Base-by-base conservation (phyloP, 35 echinoderm and acorn worm genomes). In the Holothuria glaberrima region DNA sequence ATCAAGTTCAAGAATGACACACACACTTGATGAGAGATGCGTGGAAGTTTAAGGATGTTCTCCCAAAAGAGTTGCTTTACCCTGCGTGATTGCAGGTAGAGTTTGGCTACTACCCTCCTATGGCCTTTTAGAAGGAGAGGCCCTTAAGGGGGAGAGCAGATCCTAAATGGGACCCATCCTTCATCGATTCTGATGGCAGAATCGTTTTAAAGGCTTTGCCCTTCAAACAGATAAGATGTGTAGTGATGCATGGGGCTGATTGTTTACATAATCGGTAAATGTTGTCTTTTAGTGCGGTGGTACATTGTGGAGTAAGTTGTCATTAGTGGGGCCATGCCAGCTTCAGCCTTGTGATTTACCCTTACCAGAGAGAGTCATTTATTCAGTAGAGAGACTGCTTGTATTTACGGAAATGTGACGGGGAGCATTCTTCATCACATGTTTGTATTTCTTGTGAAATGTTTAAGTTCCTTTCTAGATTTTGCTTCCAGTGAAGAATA, bases 221-320 rank as follows among this genome's bases (percentile, higher is more conserved):
- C 50, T 78, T 50, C 36, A 22, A 35, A 25, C 25, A 24, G 38
- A 24, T 30, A 78, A 48, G 38, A 78, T 24, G 27, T 78, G 27
- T 19, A 35, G 74, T 78, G 74, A 78, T 78, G 74, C 74, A 78
- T 78, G 74, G 74, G 74, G 35, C 38, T 24, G n/a, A 48, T 78
- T 78, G 74, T 78, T 78, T 78, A 78, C 50, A 48, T 78, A 48
- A 78, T 78, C 74, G 36, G 38, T 78, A 78, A 78, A 78, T 48
- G 35, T 78, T 48, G 29, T 38, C 35, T 48, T 78, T 78, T n/a
- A 48, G 41, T 41, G 74, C 20, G 21, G 44, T 48, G 41, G 74
- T 78, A 78, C 38, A 48, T 78, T 48, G 74, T 20, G 74, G 74
- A 26, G 41, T 78, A 52, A 78, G 74, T 48, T 78, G 74, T 78